Evolutionary conservation across 2,797 vertebrate genomes (phyloP), one percentile per base, ranked within the genome.

Genomic region (Danio choprae): DNA sequence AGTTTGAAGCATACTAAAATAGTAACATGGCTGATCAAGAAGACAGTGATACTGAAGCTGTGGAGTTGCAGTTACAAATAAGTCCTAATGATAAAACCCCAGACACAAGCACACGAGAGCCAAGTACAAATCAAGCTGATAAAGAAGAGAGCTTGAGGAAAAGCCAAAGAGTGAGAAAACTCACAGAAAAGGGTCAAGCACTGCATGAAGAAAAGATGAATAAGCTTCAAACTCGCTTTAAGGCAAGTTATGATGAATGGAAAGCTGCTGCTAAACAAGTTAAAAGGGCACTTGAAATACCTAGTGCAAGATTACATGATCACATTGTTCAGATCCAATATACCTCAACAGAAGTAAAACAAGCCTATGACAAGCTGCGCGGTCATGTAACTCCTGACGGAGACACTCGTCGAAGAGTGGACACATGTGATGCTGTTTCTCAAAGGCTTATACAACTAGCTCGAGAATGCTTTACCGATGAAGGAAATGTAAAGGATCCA

Each of bases 381-480:
- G 43, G 15, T 15, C 20, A 41, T 16, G 62, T 0, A 0, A 1
- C 10, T 0, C 79, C 71, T 5, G 75, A 84, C 68, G 58, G 36
- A 10, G 44, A 83, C 7, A 85, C 38, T 0, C 50, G 46, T 4
- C 75, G n/a, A 12, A 3, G 79, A 73, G 71, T 77, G 10, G 82
- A 84, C 55, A 85, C 79, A 0, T 78, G 75, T 81, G 74, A 85
- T 73, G 79, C 65, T 3, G n/a, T 85, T 18, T 38, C 82, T 60
- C 29, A 0, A 9, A 2, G 36, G 10, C 7, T 81, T 2, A 58
- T 86, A 40, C 7, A 72, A 6, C 41, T 15, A 40, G 22, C 46
- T 20, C 29, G 29, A 63, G 16, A 70, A 16, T n/a, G 5, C 6
- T 16, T 65, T 20, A 81, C 55, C 71, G 64, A 50, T 9, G 60